Base-by-base conservation (phyloP, 2,113 vertebrate genomes). In the Chrysemys picta region DNA sequence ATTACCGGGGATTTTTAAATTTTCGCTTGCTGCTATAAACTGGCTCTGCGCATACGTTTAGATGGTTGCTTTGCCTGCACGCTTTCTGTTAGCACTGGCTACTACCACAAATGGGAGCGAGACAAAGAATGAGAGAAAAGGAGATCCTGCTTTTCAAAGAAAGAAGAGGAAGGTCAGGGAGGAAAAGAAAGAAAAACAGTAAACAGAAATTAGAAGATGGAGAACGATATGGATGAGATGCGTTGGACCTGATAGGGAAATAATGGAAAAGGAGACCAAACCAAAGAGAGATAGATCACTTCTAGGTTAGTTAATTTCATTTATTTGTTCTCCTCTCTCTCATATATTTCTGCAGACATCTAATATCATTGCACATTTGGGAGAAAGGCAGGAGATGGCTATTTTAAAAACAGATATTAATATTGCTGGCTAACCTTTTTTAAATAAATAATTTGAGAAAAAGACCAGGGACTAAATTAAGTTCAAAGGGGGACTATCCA, bases 21-120 rank as follows among this genome's bases (percentile, higher is more conserved):
- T 78, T 90, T 72, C 75, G 29, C 49, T 80, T 0, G 0, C 1
- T 0, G 82, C 78, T 82, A 88, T 90, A 84, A 8, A 35, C 45
- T 45, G 52, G 1, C 0, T 2, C 19, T 42, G 42, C 65, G n/a
- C 72, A 7, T 0, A 0, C 8, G 78, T 69, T 89, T 53, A 80
- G 80, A 84, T 80, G 10, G 22, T 82, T 81, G 45, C 82, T 90
- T 89, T 57, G 59, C 14, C 1, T 1, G 88, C 27, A 54, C 1
- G 0, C 25, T 53, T 31, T 89, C 24, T 85, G 0, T 52, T 82
- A 54, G 69, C 1, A 0, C 12, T 62, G 78, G 47, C 31, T 14
- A 80, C 52, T 89, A 11, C 22, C 1, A 0, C 35, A 31, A 31
- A 42, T 1, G 7, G 10, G 0, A 78, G 53, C 35, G 13, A 19